Evolutionary conservation across 2,113 vertebrate species (phyloP), one percentile per base, ranked within the genome.

Genomic region (Fulica atra): DNA sequence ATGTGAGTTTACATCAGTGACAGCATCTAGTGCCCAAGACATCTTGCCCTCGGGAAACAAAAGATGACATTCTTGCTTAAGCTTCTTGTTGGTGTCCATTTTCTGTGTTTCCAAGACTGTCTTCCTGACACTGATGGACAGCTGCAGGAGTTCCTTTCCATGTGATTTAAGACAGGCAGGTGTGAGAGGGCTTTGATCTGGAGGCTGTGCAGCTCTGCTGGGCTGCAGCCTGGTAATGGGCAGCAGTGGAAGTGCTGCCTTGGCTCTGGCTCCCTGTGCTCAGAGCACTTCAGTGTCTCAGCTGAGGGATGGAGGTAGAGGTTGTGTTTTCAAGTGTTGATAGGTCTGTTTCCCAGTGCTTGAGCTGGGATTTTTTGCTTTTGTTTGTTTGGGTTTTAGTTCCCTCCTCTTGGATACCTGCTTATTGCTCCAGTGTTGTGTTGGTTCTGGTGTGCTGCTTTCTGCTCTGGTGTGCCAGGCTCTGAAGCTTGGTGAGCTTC

Each of bases 1-100:
- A 25, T 72, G 68, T 76, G 66, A 28, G 63, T 54, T 59, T 6
- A 28, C 15, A 6, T 86, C 48, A 28, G 0, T 44, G 51, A 29
- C 38, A 42, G 12, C 1, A 1, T 71, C 31, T 38, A 12, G 6
- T 6, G 1, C 51, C 1, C 0, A 23, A 35, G 40, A 21, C 48
- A 59, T 26, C 20, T 40, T 77, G 19, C 13, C 29, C 42, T 65
- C 56, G 65, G 68, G 44, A 65, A 72, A 28, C 2, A 1, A 60
- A 60, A 81, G 82, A 57, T 74, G 42, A 53, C 1, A 1, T 35
- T 7, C 4, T 80, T n/a, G 7, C 63, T 80, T 72, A 51, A 89
- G 23, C 15, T 91, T 92, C 57, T 33, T 6, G 7, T 20, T 65
- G 23, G 35, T 53, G 40, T 81, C 44, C 6, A 4, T 89, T 89